Base-by-base conservation (phyloP, 2,888 invertebrate species). In the Tenthredo mesomela region DNA sequence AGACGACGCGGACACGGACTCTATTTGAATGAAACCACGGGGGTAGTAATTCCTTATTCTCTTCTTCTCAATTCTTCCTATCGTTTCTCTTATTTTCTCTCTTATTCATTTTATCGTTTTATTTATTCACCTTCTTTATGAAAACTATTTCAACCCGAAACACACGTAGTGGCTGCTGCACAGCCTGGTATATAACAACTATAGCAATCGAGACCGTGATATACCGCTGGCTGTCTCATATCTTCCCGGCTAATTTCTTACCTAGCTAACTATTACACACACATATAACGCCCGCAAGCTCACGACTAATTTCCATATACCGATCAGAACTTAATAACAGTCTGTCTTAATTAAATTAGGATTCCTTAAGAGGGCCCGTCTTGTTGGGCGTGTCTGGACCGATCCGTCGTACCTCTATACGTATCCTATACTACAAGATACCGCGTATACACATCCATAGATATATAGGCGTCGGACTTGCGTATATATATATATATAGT, bases 271-370 rank as follows among this genome's bases (percentile, higher is more conserved):
- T 37, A 70, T 70, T 70, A 73, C 71, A 73, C 71, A 73, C 71
- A 43, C 43, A 73, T 73, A 43, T 73, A 43, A 40, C 40, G 15
- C 33, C 70, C 25, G 18, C 71, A 9, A 40, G 47, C 37, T 67
- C 12, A 21, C 82, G 67, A 67, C 82, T 70, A 82, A 82, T 82
- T 82, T 82, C 82, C 82, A 82, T 82, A 82, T 82, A 70, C 67
- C 82, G 61, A 82, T 71, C 82, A 84, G 71, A 75, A 82, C 73
- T 83, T 90, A 90, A 91, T 89, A 90, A 91, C 89, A 89, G 90
- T 89, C 90, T 88, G 88, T 91, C 90, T 90, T 92, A 92, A 92
- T 92, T 92, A 91, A 92, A 92, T 92, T 92, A 92, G 91, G 91
- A 92, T 91, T 92, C 91, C 88, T 88, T 67, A 70, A 40, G 25